Conservation (phyloP, 2,797 vertebrate genomes). For the Nannoperca obscura region DNA sequence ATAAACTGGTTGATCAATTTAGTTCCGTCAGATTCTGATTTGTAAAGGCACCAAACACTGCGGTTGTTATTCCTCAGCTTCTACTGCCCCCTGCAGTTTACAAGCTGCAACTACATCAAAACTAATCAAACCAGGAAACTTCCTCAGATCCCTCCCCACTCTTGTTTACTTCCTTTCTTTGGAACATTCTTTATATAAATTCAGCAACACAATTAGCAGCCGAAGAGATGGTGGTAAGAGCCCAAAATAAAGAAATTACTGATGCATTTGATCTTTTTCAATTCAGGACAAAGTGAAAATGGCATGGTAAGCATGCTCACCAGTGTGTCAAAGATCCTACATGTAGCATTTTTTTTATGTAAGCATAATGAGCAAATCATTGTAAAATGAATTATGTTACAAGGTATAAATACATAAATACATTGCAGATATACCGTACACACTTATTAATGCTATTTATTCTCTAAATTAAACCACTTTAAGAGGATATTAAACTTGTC, state of each 20-base stretch:
- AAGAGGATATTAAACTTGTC: slow-evolving; percentile 5
- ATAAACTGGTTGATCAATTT: slow-evolving; percentile 18
- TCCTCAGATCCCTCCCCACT: neutral
- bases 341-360: slow-evolving; percentile 20
- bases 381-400: neutral
- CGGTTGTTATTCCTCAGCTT: slow-evolving; percentile 27
- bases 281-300: neutral
- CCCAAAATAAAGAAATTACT: neutral
- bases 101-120: slow-evolving; percentile 48
- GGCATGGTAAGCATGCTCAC: slow-evolving; percentile 6
- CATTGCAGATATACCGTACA: neutral
- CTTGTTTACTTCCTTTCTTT: neutral
- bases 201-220: neutral
- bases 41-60: neutral
- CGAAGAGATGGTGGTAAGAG: neutral
- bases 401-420: neutral
- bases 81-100: slow-evolving; percentile 71
- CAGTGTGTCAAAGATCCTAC: neutral
- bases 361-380: neutral
- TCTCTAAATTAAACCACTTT: slow-evolving; percentile 1
- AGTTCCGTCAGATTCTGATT: slow-evolving; percentile 21
- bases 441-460: neutral
- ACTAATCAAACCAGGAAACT: neutral
- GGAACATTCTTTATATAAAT: neutral
- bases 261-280: neutral